A percentile compares a stretch with the other conserved stretches of the same genome.
phyloP scores from a whole-genome alignment of 2,888 invertebrate genomes.

The Limnephilus rhombicus region DNA sequence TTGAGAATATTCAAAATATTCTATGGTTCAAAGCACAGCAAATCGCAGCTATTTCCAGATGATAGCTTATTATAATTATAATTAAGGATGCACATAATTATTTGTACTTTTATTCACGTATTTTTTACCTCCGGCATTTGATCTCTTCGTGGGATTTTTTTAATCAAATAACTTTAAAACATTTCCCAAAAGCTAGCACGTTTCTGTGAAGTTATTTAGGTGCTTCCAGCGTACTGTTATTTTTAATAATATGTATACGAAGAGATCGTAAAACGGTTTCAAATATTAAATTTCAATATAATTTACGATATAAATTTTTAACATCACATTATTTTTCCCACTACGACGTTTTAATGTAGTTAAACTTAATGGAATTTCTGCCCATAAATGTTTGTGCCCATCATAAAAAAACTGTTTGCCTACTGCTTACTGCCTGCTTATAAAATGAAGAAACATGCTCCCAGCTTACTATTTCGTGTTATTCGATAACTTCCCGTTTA shows the following conservation, averaged over 20 bases:
- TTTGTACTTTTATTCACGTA: neutral
- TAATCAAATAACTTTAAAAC: neutral
- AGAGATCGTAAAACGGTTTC: neutral
- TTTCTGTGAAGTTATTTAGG: neutral
- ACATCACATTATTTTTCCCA: neutral
- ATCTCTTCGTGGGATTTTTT: neutral
- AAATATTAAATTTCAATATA: neutral
- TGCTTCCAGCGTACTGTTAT: neutral
- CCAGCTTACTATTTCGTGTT: neutral
- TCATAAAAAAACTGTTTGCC: neutral
- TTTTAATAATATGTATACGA: neutral
- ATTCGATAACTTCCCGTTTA: constrained; percentile 22
- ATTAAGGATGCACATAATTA: neutral
- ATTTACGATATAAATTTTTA: constrained; percentile 1
- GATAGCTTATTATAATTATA: neutral
- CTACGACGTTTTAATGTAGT: neutral
- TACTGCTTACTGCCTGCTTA: neutral
- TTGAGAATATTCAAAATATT: neutral
- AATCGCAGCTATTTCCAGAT: neutral
- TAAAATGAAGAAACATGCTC: constrained; percentile 2
- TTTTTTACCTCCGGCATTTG: neutral
- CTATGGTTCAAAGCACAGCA: neutral
- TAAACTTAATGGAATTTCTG: neutral
- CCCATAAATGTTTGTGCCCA: neutral
- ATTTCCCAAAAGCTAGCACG: neutral